Base-by-base conservation (phyloP, 2,797 vertebrate species). In the Trachurus trachurus region DNA sequence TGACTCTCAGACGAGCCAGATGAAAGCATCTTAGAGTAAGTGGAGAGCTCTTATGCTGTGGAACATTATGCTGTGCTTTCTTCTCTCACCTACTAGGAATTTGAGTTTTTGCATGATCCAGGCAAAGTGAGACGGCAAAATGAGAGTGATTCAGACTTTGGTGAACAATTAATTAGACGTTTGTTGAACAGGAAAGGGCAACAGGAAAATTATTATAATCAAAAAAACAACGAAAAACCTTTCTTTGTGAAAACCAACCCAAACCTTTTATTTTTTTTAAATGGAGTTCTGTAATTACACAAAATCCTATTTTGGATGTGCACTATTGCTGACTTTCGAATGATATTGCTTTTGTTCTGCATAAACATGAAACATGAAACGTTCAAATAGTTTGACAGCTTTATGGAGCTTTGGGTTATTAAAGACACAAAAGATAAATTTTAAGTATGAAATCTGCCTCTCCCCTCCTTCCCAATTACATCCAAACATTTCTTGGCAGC, bases 401-500 rank as follows among this genome's bases (percentile, higher is more conserved):
- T 88, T 76, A 78, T 77, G 50, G 63, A 75, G 70, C 69, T 83
- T 85, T 66, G 68, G 39, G 59, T 85, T 85, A 76, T 85, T 86
- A 75, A 86, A 87, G 71, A 83, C 69, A 61, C 67, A 78, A 90
- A 91, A 85, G 76, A 89, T 84, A 81, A 73, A 87, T 76, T 86
- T 87, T 81, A 73, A 89, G 72, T 78, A 84, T 83, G 56, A 88
- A 91, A 81, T 77, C 82, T 82, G 78, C 59, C 68, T 82, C 84
- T 71, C 63, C 62, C 71, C 67, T 88, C 71, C 78, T 80, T 77
- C 58, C 53, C 83, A 87, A 77, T 85, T 81, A 84, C 73, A 92
- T 89, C 88, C 91, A 92, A 89, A 85, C 85, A 74, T 84, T 77
- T 76, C 89, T 92, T 90, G 88, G 90, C 88, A 93, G 90, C 89